These are phyloP conservation scores for Pherbina coryleti DNA, from an alignment of 2,888 invertebrate species.

Conservation along the genomic window DNA sequence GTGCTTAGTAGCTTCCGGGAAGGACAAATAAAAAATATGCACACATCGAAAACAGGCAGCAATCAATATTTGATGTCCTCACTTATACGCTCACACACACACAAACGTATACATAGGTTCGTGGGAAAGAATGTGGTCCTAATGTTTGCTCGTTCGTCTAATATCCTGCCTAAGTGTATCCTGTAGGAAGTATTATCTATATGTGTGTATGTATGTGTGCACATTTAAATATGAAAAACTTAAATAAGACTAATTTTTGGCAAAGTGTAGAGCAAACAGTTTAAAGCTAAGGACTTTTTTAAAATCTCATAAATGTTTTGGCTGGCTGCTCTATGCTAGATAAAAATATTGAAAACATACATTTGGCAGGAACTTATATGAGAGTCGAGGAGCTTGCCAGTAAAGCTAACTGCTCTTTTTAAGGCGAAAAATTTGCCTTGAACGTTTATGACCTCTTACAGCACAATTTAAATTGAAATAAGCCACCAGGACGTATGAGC, in stretches of 20 bases:
- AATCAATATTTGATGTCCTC: constrained; percentile 5
- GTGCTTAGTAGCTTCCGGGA: background rate
- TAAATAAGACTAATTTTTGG: too few species aligned
- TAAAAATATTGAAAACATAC: background rate
- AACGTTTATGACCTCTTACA: too few species aligned
- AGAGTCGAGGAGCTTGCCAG: too few species aligned
- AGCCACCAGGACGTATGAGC: too few species aligned
- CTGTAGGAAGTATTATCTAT: background rate
- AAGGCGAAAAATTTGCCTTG: too few species aligned
- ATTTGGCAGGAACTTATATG: too few species aligned
- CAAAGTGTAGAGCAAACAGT: background rate
- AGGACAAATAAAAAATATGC: background rate
- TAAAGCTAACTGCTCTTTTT: too few species aligned
- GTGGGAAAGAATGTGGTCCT: too few species aligned
- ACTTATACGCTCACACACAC: background rate
- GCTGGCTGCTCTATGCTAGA: background rate
- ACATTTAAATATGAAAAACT: too few species aligned
- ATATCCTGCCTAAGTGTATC: background rate
- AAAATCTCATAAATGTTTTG: background rate
- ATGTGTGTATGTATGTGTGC: too few species aligned
- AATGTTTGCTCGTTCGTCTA: too few species aligned
- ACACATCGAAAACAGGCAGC: background rate
- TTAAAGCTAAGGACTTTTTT: background rate
- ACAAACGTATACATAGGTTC: background rate
- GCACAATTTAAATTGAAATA: too few species aligned